phyloP scores from a whole-genome alignment of 1,140 invertebrate genomes.

The Drosophila asahinai region DNA sequence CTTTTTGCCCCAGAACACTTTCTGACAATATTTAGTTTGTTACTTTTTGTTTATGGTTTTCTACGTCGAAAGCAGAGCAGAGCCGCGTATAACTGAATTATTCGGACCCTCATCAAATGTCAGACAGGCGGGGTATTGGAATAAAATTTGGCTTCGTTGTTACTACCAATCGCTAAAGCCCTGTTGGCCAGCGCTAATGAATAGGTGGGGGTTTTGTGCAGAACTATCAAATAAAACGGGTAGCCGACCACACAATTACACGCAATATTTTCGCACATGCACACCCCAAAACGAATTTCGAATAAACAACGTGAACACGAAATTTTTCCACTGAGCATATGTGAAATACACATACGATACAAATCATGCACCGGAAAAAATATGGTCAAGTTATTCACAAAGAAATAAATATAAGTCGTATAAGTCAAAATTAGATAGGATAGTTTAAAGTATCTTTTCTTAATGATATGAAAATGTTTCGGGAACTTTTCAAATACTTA shows the following conservation, averaged over 20 bases:
- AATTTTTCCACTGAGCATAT: slow-evolving; percentile 44
- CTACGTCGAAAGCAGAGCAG: neutral
- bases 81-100: slow-evolving; percentile 12
- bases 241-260: slow-evolving; percentile 46
- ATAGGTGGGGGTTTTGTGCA: slow-evolving; percentile 41
- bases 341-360: neutral
- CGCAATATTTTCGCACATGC: slow-evolving; percentile 31
- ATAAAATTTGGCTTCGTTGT: slow-evolving; percentile 16
- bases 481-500: no score
- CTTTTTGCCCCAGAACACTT: neutral
- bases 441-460: no score
- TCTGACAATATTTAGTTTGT: neutral
- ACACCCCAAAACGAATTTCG: slow-evolving; percentile 12
- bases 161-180: slow-evolving; percentile 21
- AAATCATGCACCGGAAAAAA: no score
- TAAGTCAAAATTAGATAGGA: no score
- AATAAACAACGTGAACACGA: slow-evolving; percentile 18
- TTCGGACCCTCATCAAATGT: slow-evolving; percentile 18
- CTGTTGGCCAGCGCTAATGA: slow-evolving; percentile 59
- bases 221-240: slow-evolving; percentile 67
- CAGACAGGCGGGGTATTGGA: slow-evolving; percentile 2
- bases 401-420: no score
- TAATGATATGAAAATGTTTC: no score
- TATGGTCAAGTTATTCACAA: no score
- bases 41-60: slow-evolving; percentile 7